phyloP scores from a whole-genome alignment of 2,113 vertebrate species.

The Empidonax alnorum region DNA sequence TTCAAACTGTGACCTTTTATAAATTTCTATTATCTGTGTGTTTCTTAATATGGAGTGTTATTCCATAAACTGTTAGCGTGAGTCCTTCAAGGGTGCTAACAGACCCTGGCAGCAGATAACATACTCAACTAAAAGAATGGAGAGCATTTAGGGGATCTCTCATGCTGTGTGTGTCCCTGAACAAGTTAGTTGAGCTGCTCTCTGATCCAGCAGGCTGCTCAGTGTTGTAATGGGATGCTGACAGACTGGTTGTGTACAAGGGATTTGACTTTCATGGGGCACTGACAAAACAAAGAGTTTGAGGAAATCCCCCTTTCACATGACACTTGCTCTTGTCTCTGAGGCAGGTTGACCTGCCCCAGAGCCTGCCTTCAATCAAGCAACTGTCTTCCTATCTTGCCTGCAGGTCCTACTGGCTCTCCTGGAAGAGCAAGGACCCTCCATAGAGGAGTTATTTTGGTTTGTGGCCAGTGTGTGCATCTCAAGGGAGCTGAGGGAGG shows the following conservation, averaged over 20 bases:
- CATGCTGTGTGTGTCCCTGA: no score
- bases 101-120: no score
- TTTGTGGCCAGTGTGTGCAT: accelerated
- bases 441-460: not conserved
- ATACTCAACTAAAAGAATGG: no score
- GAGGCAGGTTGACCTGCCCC: not conserved
- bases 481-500: not conserved
- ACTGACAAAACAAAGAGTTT: not conserved
- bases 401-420: not conserved
- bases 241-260: not conserved
- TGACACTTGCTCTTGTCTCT: not conserved
- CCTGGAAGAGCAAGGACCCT: not conserved
- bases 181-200: not conserved
- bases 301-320: not conserved
- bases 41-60: no score
- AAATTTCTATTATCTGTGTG: no score
- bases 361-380: not conserved
- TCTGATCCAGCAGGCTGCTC: not conserved
- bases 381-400: not conserved
- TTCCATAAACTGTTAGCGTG: no score
- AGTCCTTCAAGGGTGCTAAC: no score
- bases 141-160: no score
- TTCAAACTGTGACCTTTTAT: no score
- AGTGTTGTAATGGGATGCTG: not conserved
- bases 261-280: not conserved